Evolutionary conservation across 2,797 vertebrate species (phyloP).

Genomic region (Benthosema pterotum): DNA sequence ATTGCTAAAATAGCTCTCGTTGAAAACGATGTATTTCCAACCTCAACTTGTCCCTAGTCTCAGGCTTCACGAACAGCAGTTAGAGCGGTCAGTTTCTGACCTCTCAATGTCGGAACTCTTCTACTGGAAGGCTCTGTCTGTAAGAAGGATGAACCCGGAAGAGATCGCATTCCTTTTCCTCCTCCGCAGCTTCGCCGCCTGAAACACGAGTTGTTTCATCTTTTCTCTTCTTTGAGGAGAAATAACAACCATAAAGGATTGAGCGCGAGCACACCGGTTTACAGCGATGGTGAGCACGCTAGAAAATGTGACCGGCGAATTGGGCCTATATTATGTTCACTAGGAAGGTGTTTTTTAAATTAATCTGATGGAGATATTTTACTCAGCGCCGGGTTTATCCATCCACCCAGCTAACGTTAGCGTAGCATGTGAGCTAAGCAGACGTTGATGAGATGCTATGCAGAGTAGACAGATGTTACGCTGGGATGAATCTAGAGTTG

Average conservation of each 20-base stretch:
- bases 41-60: no score
- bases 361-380: accelerated
- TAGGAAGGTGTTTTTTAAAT: accelerated
- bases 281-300: constrained; percentile 64
- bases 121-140: no score
- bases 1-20: no score
- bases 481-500: no score
- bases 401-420: constrained; percentile 39
- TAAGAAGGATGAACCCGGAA: no score
- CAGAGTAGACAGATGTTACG: no score
- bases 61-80: no score
- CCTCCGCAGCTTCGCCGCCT: constrained; percentile 51
- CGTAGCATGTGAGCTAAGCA: constrained; percentile 24
- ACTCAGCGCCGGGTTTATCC: neutral
- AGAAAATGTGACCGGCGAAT: neutral
- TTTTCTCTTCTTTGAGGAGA: constrained; percentile 19
- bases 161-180: constrained; percentile 63
- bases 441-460: neutral
- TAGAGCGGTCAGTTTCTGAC: no score
- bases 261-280: neutral
- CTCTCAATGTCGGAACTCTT: no score
- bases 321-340: accelerated
- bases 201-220: constrained; percentile 66
- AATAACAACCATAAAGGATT: neutral
- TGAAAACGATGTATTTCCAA: no score